Conservation (phyloP, 64 coral and sea anemone genomes). For the Trachythela sp. region DNA sequence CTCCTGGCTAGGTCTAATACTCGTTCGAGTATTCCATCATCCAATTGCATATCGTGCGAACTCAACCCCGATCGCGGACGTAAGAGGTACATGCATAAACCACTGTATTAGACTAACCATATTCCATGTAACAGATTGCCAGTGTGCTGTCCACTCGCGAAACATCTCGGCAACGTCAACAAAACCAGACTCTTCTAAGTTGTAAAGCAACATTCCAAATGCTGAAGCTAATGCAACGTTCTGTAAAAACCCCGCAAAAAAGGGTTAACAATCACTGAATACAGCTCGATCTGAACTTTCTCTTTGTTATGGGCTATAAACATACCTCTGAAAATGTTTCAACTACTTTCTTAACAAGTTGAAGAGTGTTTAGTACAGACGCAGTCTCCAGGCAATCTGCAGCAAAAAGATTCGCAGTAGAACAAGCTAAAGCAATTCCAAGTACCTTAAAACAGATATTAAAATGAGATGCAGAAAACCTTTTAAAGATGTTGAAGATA, state of each 20-base stretch:
- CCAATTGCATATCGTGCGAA: too few relatives aligned
- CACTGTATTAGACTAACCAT: not conserved
- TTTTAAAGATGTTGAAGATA: too few relatives aligned
- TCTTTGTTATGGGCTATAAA: too few relatives aligned
- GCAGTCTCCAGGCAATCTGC: not conserved
- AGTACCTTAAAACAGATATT: not conserved
- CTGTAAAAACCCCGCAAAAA: not conserved
- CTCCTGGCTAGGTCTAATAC: too few relatives aligned
- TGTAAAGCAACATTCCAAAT: not conserved
- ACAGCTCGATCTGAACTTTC: too few relatives aligned
- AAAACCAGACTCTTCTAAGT: not conserved
- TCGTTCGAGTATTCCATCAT: too few relatives aligned
- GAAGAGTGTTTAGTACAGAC: not conserved
- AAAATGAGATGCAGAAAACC: not conserved
- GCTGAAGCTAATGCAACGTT: not conserved
- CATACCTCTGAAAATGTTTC: not conserved
- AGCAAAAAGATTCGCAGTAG: not conserved
- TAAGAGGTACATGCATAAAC: too few relatives aligned
- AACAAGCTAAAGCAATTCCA: not conserved
- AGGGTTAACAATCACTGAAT: not conserved
- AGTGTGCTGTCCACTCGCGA: not conserved
- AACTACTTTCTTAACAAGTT: not conserved
- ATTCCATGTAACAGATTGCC: not conserved
- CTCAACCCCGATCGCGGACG: too few relatives aligned
- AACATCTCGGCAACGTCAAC: not conserved